These are phyloP conservation scores for Sphaeridia pumilis DNA, from an alignment of 2,888 invertebrate species.

Conservation along the genomic window DNA sequence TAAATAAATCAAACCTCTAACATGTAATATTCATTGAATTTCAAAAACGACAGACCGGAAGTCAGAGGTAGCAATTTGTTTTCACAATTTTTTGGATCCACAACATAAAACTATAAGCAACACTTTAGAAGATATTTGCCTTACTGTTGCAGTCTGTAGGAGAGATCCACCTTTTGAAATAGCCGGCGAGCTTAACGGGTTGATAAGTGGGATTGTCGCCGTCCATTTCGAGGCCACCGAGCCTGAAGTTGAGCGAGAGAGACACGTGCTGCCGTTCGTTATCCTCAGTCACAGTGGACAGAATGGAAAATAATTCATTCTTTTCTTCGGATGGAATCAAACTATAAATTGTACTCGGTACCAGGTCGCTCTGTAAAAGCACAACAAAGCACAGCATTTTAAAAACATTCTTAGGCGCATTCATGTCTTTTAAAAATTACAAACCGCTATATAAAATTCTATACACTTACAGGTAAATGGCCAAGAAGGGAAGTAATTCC, in stretches of 20 bases:
- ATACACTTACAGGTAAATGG: conserved; percentile 67
- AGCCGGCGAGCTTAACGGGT: conserved; percentile 68
- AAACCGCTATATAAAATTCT: too few species aligned
- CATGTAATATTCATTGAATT: too few species aligned
- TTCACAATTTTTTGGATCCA: too few species aligned
- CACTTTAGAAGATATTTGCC: too few species aligned
- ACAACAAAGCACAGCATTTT: too few species aligned
- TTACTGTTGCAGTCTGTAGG: conserved; percentile 22
- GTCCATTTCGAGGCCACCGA: conserved; percentile 26
- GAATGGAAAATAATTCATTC: conserved; percentile 57
- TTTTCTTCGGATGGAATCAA: conserved; percentile 68
- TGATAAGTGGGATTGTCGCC: conserved; percentile 48
- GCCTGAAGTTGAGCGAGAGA: conserved; percentile 21
- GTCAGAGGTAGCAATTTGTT: too few species aligned
- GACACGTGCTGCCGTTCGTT: conserved; percentile 20
- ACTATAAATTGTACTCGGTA: conserved; percentile 70
- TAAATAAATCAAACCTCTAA: too few species aligned
- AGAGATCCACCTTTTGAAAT: conserved; percentile 57
- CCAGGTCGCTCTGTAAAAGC: conserved; percentile 58
- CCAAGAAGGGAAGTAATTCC: conserved; percentile 77
- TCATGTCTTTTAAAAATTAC: too few species aligned
- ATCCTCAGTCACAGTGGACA: conserved; percentile 41
- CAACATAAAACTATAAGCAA: too few species aligned
- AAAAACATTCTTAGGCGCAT: too few species aligned
- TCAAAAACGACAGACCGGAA: too few species aligned